Evolutionary conservation across 1,140 invertebrate species (phyloP).

Genomic region (Delia radicum): DNA sequence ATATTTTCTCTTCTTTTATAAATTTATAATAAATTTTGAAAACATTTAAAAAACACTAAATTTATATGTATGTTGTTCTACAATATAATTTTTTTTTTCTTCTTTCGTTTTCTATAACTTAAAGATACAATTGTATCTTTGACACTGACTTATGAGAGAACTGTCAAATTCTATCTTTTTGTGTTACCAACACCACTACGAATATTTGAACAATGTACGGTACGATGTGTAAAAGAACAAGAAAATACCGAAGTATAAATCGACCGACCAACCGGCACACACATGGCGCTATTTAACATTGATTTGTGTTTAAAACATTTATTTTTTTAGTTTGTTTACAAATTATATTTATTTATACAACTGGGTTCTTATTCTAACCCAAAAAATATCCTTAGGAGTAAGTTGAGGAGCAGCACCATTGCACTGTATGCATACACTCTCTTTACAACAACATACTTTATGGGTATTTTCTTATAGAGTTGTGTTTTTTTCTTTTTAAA

Average conservation of each 20-base stretch:
- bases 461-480: background rate
- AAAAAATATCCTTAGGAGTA: background rate
- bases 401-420: background rate
- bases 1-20: no score
- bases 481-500: background rate
- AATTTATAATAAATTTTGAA: no score
- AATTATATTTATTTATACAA: background rate
- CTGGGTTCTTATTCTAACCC: background rate
- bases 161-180: background rate
- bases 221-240: no score
- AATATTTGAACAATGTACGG: no score
- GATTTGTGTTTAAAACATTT: background rate
- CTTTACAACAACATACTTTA: background rate
- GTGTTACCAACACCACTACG: background rate
- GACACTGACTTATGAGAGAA: conserved; percentile 17
- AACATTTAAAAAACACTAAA: no score
- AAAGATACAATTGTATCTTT: conserved; percentile 10
- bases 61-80: no score
- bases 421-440: background rate
- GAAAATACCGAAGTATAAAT: no score
- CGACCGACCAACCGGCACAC: background rate
- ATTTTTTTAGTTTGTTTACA: background rate
- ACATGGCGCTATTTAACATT: background rate
- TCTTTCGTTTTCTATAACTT: background rate
- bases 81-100: background rate